Conservation (phyloP, 2,888 invertebrate species). For the Brenthis hecate region DNA sequence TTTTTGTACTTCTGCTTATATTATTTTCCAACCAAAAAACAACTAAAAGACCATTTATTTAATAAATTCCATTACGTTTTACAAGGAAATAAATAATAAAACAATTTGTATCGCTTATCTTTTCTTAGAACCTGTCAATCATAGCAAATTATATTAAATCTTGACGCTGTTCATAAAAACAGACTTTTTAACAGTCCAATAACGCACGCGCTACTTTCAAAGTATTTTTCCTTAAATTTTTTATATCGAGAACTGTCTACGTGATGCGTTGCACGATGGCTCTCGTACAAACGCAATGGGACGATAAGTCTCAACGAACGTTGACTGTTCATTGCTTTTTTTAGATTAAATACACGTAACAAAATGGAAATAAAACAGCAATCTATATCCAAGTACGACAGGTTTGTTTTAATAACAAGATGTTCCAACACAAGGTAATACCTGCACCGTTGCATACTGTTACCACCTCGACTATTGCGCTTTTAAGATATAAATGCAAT, state of each 20-base stretch:
- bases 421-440: neutral
- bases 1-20: too few relatives aligned
- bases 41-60: too few relatives aligned
- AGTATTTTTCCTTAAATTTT: conserved; percentile 14
- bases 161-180: neutral
- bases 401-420: too few relatives aligned
- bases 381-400: neutral
- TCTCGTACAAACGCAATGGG: neutral
- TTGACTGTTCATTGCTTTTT: neutral
- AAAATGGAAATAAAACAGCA: neutral
- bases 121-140: conserved; percentile 15
- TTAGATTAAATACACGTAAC: neutral
- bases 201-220: conserved; percentile 4
- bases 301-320: neutral
- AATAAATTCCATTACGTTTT: neutral
- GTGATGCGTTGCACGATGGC: conserved; percentile 15
- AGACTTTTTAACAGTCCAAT: neutral
- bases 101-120: neutral
- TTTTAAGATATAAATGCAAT: neutral
- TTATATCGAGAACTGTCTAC: conserved; percentile 8
- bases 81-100: neutral
- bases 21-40: too few relatives aligned
- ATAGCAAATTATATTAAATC: neutral
- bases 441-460: conserved; percentile 10
- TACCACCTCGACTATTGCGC: conserved; percentile 1